Conservation (phyloP, 2,113 vertebrate genomes). For the Rhynchomys soricoides region DNA sequence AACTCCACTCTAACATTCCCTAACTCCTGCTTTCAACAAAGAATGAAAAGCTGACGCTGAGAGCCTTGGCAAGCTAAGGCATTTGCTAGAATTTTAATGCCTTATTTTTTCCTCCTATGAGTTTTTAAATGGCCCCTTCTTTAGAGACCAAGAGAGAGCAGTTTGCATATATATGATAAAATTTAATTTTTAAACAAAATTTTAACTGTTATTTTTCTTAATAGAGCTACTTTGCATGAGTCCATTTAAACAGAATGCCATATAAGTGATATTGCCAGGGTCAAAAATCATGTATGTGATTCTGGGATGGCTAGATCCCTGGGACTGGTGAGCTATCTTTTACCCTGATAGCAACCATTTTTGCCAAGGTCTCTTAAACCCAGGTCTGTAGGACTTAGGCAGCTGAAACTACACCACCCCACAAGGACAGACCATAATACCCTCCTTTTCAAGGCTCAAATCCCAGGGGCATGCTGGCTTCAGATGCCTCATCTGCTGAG, state of each 20-base stretch:
- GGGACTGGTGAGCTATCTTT: neutral
- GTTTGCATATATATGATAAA: neutral
- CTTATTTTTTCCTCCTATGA: neutral
- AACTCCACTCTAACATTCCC: neutral
- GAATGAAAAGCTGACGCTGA: neutral
- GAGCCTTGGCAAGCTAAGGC: neutral
- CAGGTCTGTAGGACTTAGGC: neutral
- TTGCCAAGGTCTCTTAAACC: neutral
- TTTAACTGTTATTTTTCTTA: neutral
- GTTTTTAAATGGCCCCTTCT: constrained; percentile 22
- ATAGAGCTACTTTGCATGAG: neutral
- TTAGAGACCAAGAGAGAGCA: neutral
- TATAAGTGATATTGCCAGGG: neutral
- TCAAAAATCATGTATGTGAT: neutral
- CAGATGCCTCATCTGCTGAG: neutral
- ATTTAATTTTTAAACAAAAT: constrained; percentile 37
- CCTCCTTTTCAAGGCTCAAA: neutral
- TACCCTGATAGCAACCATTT: neutral
- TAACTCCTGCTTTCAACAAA: constrained; percentile 14
- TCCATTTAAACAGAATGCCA: neutral
- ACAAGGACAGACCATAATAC: neutral
- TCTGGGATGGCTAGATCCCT: neutral
- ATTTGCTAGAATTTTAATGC: constrained; percentile 43
- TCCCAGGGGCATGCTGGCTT: neutral
- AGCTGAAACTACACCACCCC: neutral